Conservation (phyloP, 2,113 vertebrate genomes). For the Cryptotis parvus region DNA sequence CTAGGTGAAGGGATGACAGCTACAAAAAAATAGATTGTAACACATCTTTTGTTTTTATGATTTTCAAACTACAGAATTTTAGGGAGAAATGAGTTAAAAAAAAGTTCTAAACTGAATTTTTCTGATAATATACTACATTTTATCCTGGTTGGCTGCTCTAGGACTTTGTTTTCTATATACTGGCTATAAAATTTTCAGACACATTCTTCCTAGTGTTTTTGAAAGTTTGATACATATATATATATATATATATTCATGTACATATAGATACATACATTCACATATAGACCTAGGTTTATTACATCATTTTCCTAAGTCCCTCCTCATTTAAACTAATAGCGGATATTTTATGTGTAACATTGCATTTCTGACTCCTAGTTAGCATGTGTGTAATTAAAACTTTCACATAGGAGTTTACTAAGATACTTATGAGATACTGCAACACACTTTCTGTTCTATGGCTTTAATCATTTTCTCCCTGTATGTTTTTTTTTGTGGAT, state of each 20-base stretch:
- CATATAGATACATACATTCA: background rate
- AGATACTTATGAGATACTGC: background rate
- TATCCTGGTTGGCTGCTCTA: background rate
- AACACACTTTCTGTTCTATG: background rate
- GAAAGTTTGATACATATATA: too few species aligned
- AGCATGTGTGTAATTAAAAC: background rate
- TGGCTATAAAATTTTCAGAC: background rate
- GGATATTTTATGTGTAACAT: background rate
- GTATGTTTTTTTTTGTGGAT: background rate
- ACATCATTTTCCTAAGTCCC: background rate
- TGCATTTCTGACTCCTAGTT: constrained; percentile 9
- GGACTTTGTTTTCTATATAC: background rate
- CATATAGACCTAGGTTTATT: background rate
- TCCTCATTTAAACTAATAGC: background rate
- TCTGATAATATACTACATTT: background rate
- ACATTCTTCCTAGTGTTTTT: background rate
- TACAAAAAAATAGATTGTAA: background rate
- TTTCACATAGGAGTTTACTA: background rate
- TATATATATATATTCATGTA: background rate
- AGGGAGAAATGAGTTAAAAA: background rate
- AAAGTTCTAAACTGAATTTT: background rate
- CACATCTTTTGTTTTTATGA: background rate
- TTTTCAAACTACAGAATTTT: background rate
- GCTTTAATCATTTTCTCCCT: background rate
- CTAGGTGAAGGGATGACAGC: background rate